phyloP scores from a whole-genome alignment of 2,113 vertebrate genomes.

The Vulpes vulpes region DNA sequence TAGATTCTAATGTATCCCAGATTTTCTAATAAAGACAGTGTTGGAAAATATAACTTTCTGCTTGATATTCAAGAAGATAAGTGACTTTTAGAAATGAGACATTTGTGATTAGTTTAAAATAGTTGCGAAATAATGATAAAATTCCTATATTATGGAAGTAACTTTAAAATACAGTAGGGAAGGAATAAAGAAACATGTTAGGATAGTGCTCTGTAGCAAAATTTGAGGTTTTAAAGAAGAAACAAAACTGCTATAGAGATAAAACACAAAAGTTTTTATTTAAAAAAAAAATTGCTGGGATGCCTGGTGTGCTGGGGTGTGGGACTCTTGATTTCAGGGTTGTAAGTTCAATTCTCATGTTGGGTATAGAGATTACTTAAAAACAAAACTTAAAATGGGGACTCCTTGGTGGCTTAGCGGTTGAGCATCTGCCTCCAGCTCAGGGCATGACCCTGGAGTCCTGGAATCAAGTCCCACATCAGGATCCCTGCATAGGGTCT shows the following conservation, averaged over 20 bases:
- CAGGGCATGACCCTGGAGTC: too few relatives aligned
- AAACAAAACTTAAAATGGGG: background rate
- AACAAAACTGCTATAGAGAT: conserved; percentile 27
- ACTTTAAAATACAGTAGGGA: conserved; percentile 50
- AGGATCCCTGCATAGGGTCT: too few relatives aligned
- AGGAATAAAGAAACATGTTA: conserved; percentile 28
- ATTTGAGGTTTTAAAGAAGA: conserved; percentile 49
- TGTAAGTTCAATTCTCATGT: background rate
- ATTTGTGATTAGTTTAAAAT: conserved; percentile 51
- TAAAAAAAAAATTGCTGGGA: background rate
- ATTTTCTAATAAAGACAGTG: conserved; percentile 47
- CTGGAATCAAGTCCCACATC: too few relatives aligned
- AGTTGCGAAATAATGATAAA: conserved; percentile 57
- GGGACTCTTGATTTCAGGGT: background rate
- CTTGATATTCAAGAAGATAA: background rate
- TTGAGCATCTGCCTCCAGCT: too few relatives aligned
- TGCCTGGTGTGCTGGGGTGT: background rate
- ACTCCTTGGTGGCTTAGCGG: too few relatives aligned
- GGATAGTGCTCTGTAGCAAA: conserved; percentile 50
- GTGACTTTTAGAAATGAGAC: conserved; percentile 43
- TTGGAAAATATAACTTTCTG: conserved; percentile 62
- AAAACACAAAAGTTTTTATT: conserved; percentile 47
- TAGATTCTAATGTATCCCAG: conserved; percentile 21
- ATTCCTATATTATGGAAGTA: conserved; percentile 32
- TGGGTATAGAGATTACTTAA: background rate